Base-by-base conservation (phyloP, 2,888 invertebrate species). In the Panzeria rudis region DNA sequence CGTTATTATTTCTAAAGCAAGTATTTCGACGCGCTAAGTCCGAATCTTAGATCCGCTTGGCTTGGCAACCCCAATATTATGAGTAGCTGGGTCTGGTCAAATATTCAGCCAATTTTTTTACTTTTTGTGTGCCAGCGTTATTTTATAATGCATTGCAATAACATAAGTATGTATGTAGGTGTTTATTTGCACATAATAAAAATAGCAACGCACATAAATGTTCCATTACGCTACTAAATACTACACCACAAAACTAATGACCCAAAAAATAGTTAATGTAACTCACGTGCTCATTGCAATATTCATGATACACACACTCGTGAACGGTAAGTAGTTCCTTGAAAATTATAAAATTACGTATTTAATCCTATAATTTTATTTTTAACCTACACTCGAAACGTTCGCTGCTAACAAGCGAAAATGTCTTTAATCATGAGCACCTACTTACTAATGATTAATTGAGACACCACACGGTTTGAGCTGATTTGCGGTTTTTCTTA, bases 361-460 rank as follows among this genome's bases (percentile, higher is more conserved):
- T 66, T 56, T 54, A 47, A 66, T 41, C 35, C 64, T 47, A 69
- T 73, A 85, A 85, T 85, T 78, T 78, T 77, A 15, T 56, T 25
- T 47, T 79, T 72, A 25, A 23, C 41, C 84, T 71, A 82, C 82
- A 79, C 82, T 71, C 25, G 68, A 15, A 73, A 11, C 56, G 69
- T 66, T 76, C 13, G 59, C 15, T 64, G 54, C 41, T 77, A 73
- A 79, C 68, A 83, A 79, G 62, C 61, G 75, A 56, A 84, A 79
- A 82, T 66, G 77, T 71, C 82, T 85, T 85, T 85, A 75, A 82
- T 85, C 82, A 85, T 85, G 85, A 59, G 82, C 85, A 85, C 78
- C 85, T 85, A 85, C 85, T 85, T 85, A 85, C 32, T 13, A 59
- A 79, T 85, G 85, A 85, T 85, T 85, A 85, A 85, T 85, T 85